These are phyloP conservation scores for Alectoris magna DNA, from an alignment of 2,797 vertebrate genomes.

Conservation along the genomic window DNA sequence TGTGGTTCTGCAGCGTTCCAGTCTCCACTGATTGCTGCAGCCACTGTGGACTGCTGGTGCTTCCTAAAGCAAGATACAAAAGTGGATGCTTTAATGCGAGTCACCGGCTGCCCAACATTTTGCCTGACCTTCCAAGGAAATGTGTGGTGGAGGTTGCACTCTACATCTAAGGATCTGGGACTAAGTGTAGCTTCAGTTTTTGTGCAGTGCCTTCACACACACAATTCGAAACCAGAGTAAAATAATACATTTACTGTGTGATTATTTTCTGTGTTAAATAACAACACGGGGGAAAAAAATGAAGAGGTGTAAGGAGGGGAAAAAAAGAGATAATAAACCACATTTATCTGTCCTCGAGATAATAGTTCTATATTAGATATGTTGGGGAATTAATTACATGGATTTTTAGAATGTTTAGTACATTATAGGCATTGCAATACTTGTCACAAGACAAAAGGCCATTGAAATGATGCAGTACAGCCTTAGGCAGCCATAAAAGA, in stretches of 20 bases:
- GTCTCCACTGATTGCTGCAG: background rate
- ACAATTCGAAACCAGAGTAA: constrained; percentile 16
- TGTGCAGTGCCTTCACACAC: constrained; percentile 8
- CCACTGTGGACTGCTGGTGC: background rate
- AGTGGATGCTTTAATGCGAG: background rate
- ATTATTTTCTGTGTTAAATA: constrained; percentile 64
- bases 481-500: constrained; percentile 63
- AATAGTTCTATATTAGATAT: constrained; percentile 66
- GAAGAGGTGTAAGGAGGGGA: constrained; percentile 55
- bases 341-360: constrained; percentile 51
- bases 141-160: background rate
- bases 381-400: constrained; percentile 48
- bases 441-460: constrained; percentile 68
- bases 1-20: background rate
- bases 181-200: constrained; percentile 7
- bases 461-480: constrained; percentile 70
- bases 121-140: constrained; percentile 22
- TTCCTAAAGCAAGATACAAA: background rate
- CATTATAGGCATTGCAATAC: constrained; percentile 58
- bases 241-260: constrained; percentile 57
- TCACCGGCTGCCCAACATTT: background rate
- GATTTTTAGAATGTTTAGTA: constrained; percentile 68
- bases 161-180: background rate
- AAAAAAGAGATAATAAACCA: constrained; percentile 56
- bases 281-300: constrained; percentile 46